Evolutionary conservation across 2,797 vertebrate genomes (phyloP).

Genomic region (Setipinna tenuifilis): DNA sequence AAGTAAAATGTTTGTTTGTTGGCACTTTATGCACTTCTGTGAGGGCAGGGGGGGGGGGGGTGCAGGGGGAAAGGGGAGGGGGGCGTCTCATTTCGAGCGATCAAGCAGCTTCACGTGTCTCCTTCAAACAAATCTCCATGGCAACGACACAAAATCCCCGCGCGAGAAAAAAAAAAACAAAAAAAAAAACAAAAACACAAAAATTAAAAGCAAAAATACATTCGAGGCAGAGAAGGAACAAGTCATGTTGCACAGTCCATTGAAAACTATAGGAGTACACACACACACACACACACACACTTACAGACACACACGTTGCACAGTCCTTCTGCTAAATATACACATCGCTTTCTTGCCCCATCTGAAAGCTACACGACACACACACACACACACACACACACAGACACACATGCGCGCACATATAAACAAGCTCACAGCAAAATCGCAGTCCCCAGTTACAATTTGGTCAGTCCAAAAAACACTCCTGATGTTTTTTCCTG

Average conservation of each 20-base stretch:
- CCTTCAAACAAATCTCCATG: conserved; percentile 12
- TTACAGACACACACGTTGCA: background rate
- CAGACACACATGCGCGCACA: background rate
- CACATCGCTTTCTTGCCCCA: too few species aligned
- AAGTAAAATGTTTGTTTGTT: conserved; percentile 67
- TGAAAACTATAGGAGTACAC: background rate
- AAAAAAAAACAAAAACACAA: background rate
- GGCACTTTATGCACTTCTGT: conserved; percentile 78
- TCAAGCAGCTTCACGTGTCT: conserved; percentile 13
- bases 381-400: background rate
- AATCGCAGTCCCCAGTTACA: background rate
- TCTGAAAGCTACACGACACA: background rate
- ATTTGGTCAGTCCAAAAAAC: background rate
- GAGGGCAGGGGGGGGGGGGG: conserved; percentile 28
- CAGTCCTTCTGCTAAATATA: too few species aligned
- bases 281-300: background rate
- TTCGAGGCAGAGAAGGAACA: conserved; percentile 11
- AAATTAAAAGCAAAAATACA: conserved; percentile 5
- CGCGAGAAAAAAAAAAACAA: background rate
- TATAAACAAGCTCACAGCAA: background rate
- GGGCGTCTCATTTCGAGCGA: background rate
- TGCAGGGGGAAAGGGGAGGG: background rate
- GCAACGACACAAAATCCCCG: background rate
- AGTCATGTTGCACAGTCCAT: conserved; percentile 15
- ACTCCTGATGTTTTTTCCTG: background rate